These are phyloP conservation scores for Porphyrio hochstetteri DNA, from an alignment of 2,113 vertebrate genomes.

Conservation along the genomic window DNA sequence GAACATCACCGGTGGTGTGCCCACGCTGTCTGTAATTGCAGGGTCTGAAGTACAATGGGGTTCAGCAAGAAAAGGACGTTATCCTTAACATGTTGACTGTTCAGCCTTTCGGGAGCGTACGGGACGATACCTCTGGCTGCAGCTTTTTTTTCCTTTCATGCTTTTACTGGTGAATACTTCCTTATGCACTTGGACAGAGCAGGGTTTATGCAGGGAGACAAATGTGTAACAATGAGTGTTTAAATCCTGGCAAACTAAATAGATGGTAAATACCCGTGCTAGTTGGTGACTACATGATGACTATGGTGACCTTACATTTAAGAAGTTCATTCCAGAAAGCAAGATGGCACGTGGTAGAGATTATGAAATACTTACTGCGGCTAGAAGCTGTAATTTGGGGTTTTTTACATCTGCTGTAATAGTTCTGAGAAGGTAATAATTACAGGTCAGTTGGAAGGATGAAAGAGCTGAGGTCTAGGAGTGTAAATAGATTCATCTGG, in stretches of 20 bases:
- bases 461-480: slow-evolving; percentile 14
- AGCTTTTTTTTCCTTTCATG: not conserved
- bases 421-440: slow-evolving; percentile 11
- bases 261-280: not conserved
- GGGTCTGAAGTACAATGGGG: not conserved
- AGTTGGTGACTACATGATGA: not conserved
- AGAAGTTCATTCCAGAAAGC: slow-evolving; percentile 10
- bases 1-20: not conserved
- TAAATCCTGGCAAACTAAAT: not conserved
- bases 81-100: not conserved
- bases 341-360: slow-evolving; percentile 27
- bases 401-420: not conserved
- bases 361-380: slow-evolving; percentile 26
- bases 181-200: not conserved
- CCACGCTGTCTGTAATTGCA: not conserved
- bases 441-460: slow-evolving; percentile 21
- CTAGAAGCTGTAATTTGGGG: slow-evolving; percentile 28
- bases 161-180: not conserved
- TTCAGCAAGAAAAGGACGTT: not conserved
- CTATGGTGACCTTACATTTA: not conserved
- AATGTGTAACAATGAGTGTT: not conserved
- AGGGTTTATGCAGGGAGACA: not conserved
- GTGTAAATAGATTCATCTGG: slow-evolving; percentile 15
- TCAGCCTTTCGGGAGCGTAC: not conserved
- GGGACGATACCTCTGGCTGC: not conserved